Evolutionary conservation across 1,140 invertebrate species (phyloP), one percentile per base, ranked within the genome.

Genomic region (Drosophila prosaltans): DNA sequence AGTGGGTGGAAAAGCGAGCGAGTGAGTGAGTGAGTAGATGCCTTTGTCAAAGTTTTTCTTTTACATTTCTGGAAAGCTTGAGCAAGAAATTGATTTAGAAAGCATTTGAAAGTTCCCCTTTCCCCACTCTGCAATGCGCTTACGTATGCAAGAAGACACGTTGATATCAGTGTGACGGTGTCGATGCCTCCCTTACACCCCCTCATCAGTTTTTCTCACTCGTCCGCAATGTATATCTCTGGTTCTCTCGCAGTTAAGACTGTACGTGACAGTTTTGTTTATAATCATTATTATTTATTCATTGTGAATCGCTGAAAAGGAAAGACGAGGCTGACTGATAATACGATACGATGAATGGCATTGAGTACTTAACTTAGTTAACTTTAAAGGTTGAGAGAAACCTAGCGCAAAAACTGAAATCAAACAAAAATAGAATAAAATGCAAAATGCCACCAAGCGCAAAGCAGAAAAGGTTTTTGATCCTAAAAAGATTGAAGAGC

Each of bases 201-300:
- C 55, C 9, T 36, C 3, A 36, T 36, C 32, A 36, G 3, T 36
- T 1, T 36, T 36, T 36, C 32, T 36, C 32, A 6, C 32, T 36
- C 32, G 0, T 36, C 21, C 9, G 3, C 32, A 59, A 16, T 61
- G 30, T 48, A n/a, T 72, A 59, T 60, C 28, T 72, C 32, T 16
- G 16, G 16, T 16, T 51, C 63, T 40, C n/a, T 7, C 48, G 79
- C 43, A 59, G 69, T 69, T 62, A 62, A 54, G 41, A 60, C 66
- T 76, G 72, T 83, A 86, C 83, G 83, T 86, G 83, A 86, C 84
- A 78, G 72, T 83, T 89, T 89, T 88, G 77, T 89, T 88, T 88
- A 88, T 83, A 69, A 73, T 69, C 77, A 74, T 78, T 83, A 78
- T 89, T 68, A 80, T 72, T 74, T 79, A 67, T 78, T 66, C 65